phyloP scores from a whole-genome alignment of 1,140 invertebrate genomes.

The Lordiphosa clarofinis region DNA sequence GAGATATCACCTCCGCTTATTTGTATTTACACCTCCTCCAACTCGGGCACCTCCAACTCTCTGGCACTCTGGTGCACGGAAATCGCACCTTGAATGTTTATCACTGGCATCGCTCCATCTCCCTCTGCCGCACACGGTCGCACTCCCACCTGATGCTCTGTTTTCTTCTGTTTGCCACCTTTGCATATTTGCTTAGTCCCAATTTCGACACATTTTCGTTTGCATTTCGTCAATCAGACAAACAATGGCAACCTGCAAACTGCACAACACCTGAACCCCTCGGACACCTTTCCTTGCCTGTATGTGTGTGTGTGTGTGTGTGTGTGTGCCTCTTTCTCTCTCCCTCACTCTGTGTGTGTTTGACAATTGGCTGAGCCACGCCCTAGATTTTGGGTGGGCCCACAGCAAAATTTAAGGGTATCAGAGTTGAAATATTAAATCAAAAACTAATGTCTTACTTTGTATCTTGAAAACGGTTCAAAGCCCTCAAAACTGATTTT shows the following conservation, averaged over 20 bases:
- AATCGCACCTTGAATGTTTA: conserved; percentile 54
- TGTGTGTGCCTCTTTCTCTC: not conserved
- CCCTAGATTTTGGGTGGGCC: conserved; percentile 61
- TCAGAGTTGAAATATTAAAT: too few relatives aligned
- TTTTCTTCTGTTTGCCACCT: conserved; percentile 46
- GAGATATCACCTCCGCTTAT: conserved; percentile 77
- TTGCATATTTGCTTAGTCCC: conserved; percentile 68
- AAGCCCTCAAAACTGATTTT: too few relatives aligned
- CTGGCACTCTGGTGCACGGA: conserved; percentile 32
- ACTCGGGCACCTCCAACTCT: conserved; percentile 19
- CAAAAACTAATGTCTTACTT: too few relatives aligned
- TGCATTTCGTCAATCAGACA: conserved; percentile 77
- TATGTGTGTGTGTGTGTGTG: not conserved
- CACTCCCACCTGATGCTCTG: conserved; percentile 23
- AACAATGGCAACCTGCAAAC: conserved; percentile 62
- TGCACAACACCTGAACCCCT: conserved; percentile 50
- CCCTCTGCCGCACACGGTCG: conserved; percentile 7
- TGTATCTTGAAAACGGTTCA: too few relatives aligned
- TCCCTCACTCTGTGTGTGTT: conserved; percentile 16
- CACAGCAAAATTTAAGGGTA: not conserved
- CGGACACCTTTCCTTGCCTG: conserved; percentile 13
- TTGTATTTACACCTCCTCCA: conserved; percentile 73
- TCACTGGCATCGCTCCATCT: conserved; percentile 15
- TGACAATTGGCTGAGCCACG: conserved; percentile 63
- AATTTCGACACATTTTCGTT: conserved; percentile 76